Percentiles rank a stretch among this genome's conserved stretches.
These are phyloP conservation scores for Nasonia longicornis DNA, from an alignment of 1,140 invertebrate genomes.

Conservation along the genomic window DNA sequence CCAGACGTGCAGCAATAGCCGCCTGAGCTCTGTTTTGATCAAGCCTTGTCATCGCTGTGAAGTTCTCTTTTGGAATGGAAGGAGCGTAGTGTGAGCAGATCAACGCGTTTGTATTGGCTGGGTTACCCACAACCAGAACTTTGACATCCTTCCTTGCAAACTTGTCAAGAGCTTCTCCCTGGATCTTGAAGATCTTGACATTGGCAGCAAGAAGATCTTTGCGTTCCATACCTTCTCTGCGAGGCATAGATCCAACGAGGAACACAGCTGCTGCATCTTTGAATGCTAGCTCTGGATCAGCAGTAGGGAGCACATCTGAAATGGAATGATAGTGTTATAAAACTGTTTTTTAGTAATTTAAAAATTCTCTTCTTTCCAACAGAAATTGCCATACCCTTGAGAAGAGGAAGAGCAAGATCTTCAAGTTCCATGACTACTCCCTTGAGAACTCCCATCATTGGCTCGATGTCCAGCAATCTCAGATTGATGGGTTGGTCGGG, in stretches of 20 bases:
- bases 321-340: constrained; percentile 20
- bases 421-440: constrained; percentile 98
- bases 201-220: constrained; percentile 96
- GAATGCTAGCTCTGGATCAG: constrained; percentile 90
- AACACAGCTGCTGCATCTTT: constrained; percentile 98
- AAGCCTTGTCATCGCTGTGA: constrained; percentile 97
- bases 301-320: constrained; percentile 86
- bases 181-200: constrained; percentile 98
- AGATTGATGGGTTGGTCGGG: constrained; percentile 88
- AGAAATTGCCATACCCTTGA: constrained; percentile 70
- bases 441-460: constrained; percentile 94
- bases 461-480: constrained; percentile 94
- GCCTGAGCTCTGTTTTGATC: constrained; percentile 97
- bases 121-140: constrained; percentile 98
- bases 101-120: constrained; percentile 98
- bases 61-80: constrained; percentile 96
- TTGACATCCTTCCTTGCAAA: constrained; percentile 95
- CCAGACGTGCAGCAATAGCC: constrained; percentile 80
- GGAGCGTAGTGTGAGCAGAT: constrained; percentile 98
- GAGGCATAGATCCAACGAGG: constrained; percentile 97
- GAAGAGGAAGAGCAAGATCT: constrained; percentile 95
- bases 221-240: constrained; percentile 98
- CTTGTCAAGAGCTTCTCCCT: constrained; percentile 93
- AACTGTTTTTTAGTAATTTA: neutral
- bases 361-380: neutral